Conservation (phyloP, 2,113 vertebrate genomes). For the Microcebus lehilahytsara region DNA sequence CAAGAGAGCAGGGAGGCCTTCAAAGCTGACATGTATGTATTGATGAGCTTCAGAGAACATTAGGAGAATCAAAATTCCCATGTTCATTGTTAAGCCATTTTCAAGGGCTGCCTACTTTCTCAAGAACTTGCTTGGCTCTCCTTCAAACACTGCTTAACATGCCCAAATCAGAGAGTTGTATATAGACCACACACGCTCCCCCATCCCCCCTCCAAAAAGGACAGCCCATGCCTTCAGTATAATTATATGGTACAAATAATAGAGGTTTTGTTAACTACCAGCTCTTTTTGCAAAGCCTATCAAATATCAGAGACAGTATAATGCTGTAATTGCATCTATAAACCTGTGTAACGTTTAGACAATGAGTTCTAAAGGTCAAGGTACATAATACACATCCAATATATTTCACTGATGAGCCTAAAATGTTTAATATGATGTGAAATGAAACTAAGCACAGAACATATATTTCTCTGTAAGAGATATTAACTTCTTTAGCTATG, state of each 20-base stretch:
- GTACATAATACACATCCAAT: slow-evolving; percentile 65
- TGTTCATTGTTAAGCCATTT: slow-evolving; percentile 58
- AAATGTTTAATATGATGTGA: slow-evolving; percentile 67
- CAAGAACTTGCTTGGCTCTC: slow-evolving; percentile 17
- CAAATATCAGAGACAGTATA: slow-evolving; percentile 71
- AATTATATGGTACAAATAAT: slow-evolving; percentile 79
- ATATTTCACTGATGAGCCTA: slow-evolving; percentile 71
- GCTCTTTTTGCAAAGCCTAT: slow-evolving; percentile 76
- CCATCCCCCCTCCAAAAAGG: neutral
- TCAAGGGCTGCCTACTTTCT: slow-evolving; percentile 13
- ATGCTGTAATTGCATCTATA: slow-evolving; percentile 78
- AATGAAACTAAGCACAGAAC: slow-evolving; percentile 71
- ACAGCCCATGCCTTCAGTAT: slow-evolving; percentile 60
- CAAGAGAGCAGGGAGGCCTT: neutral
- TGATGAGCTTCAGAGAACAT: slow-evolving; percentile 34
- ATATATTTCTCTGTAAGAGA: slow-evolving; percentile 74
- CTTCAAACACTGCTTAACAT: slow-evolving; percentile 38
- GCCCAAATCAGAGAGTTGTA: slow-evolving; percentile 65
- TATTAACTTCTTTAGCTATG: slow-evolving; percentile 76
- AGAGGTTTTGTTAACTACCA: slow-evolving; percentile 75
- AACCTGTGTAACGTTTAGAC: slow-evolving; percentile 79
- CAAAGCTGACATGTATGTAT: neutral
- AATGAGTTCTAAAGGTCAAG: slow-evolving; percentile 76
- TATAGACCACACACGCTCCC: slow-evolving; percentile 55
- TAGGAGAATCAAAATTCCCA: slow-evolving; percentile 37